Percentiles rank a stretch among this genome's conserved stretches.
Conservation (phyloP, 1,140 invertebrate species). For the Pseudobourletiella spinata region DNA sequence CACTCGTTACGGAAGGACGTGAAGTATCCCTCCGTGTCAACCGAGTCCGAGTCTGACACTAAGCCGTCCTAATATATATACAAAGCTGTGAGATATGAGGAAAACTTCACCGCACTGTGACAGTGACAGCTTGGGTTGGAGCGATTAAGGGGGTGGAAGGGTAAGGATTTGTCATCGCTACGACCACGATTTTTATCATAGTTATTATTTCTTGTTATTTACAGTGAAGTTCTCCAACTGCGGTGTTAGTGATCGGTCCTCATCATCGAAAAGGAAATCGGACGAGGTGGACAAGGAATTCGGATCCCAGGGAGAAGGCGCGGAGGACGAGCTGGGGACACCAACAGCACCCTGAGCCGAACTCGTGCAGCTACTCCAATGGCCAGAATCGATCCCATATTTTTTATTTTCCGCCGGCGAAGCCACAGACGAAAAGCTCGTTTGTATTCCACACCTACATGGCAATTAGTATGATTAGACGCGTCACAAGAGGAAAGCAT, state of each 20-base stretch:
- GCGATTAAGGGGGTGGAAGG: no score
- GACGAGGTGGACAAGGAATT: constrained; percentile 30
- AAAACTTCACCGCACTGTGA: no score
- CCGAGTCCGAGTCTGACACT: constrained; percentile 35
- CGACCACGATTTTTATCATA: no score
- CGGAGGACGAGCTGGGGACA: constrained; percentile 19
- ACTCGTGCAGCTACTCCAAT: constrained; percentile 35
- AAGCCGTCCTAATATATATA: constrained; percentile 33
- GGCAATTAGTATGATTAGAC: constrained; percentile 5
- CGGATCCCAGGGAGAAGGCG: constrained; percentile 31
- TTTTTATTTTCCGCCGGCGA: constrained; percentile 28
- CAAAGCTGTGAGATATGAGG: no score
- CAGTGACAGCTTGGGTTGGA: no score
- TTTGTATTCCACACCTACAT: constrained; percentile 35
- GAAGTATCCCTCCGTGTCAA: constrained; percentile 91
- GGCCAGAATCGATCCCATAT: constrained; percentile 35
- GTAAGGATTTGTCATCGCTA: no score
- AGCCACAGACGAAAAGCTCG: constrained; percentile 32
- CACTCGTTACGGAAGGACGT: constrained; percentile 92
- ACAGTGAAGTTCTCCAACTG: constrained; percentile 36
- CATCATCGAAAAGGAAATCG: constrained; percentile 34
- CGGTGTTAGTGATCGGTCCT: constrained; percentile 34
- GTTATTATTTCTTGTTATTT: no score
- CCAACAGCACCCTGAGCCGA: constrained; percentile 22
- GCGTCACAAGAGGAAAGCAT: not conserved